Evolutionary conservation across 2,888 invertebrate species (phyloP).

Genomic region (Crepidodera aurea): DNA sequence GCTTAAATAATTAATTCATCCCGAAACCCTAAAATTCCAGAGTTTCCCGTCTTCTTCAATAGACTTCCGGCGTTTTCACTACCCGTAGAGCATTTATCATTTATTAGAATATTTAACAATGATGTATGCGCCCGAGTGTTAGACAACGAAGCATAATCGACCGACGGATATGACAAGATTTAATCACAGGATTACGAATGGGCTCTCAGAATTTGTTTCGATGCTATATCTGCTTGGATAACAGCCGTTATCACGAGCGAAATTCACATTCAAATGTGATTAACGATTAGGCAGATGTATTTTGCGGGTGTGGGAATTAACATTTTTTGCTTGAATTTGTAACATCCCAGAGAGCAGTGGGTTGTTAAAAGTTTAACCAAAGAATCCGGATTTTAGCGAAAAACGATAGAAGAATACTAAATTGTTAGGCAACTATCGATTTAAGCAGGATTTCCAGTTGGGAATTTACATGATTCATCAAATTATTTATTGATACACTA

Average conservation of each 20-base stretch:
- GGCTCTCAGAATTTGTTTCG: conserved; percentile 42
- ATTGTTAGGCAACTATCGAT: too few relatives aligned
- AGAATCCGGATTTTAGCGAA: too few relatives aligned
- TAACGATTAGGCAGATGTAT: too few relatives aligned
- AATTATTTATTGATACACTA: too few relatives aligned
- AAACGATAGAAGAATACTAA: too few relatives aligned
- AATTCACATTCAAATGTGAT: conserved; percentile 3
- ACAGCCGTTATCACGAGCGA: conserved; percentile 5
- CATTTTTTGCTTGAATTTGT: too few relatives aligned
- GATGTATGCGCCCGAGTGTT: conserved; percentile 35
- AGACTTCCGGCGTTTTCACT: conserved; percentile 22
- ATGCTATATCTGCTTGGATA: conserved; percentile 20
- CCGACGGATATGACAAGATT: conserved; percentile 46
- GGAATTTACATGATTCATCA: too few relatives aligned
- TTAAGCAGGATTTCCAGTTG: too few relatives aligned
- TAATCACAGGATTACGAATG: conserved; percentile 48
- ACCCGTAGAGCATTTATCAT: conserved; percentile 43
- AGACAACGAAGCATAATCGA: conserved; percentile 37
- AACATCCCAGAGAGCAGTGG: too few relatives aligned
- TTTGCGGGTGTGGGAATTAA: too few relatives aligned
- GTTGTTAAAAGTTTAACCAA: too few relatives aligned
- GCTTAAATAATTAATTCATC: conserved; percentile 17
- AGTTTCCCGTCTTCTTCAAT: conserved; percentile 19
- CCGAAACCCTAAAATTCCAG: conserved; percentile 11
- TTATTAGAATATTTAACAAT: conserved; percentile 47